phyloP scores from a whole-genome alignment of 2,797 vertebrate genomes.

The Serranus cabrilla region DNA sequence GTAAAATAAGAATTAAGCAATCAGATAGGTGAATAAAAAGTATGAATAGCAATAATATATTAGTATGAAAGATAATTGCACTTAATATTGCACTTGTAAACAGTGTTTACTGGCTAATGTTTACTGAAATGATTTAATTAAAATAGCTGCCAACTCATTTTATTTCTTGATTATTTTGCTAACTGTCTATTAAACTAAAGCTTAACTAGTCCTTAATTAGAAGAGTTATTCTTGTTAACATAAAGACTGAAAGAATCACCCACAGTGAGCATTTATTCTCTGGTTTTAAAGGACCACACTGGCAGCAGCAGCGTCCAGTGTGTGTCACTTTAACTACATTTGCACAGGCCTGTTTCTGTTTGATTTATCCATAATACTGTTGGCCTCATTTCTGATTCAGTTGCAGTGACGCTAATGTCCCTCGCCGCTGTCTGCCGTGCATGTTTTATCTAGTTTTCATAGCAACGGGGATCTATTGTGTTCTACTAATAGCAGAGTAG shows the following conservation, averaged over 20 bases:
- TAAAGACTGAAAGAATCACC: not conserved
- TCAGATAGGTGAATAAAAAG: too few species aligned
- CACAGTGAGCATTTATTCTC: not conserved
- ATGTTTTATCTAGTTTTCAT: conserved; percentile 67
- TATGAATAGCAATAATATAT: too few species aligned
- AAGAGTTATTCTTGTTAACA: not conserved
- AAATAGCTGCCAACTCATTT: too few species aligned
- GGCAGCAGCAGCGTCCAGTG: not conserved
- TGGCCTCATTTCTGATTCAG: conserved; percentile 4
- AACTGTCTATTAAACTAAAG: not conserved
- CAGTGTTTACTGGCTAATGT: too few species aligned
- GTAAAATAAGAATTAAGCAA: too few species aligned
- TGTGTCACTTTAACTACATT: not conserved
- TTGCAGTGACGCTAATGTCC: conserved; percentile 4
- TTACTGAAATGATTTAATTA: too few species aligned
- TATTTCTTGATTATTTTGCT: too few species aligned
- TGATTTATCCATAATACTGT: conserved; percentile 17
- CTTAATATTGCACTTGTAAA: too few species aligned
- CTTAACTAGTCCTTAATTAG: not conserved
- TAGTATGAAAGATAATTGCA: too few species aligned
- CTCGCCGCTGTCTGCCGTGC: conserved; percentile 4
- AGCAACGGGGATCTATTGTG: conserved; percentile 64
- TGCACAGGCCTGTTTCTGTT: conserved; percentile 11
- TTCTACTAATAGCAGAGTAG: conserved; percentile 73
- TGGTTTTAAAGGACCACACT: not conserved